Evolutionary conservation across 2,797 vertebrate genomes (phyloP).

Genomic region (Leptatherina wallacei): DNA sequence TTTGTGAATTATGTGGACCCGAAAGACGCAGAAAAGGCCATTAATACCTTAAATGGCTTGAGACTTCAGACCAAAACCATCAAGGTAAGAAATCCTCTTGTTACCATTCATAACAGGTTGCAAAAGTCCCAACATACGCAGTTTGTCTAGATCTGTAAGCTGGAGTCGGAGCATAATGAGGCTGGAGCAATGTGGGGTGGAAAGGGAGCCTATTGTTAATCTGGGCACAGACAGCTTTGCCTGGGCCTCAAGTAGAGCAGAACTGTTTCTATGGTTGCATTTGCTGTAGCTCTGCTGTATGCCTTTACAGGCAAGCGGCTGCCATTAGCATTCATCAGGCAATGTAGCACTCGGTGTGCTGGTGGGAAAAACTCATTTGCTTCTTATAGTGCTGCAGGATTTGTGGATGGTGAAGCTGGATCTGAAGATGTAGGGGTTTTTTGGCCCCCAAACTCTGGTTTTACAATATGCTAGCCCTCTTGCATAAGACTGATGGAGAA

Average conservation of each 20-base stretch:
- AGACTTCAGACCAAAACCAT: slow-evolving; percentile 99
- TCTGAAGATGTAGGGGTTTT: slow-evolving; percentile 42
- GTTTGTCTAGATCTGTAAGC: slow-evolving; percentile 31
- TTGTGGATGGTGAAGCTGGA: slow-evolving; percentile 47
- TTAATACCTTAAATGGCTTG: slow-evolving; percentile 97
- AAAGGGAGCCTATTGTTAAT: slow-evolving; percentile 77
- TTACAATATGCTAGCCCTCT: slow-evolving; percentile 17
- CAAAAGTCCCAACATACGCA: slow-evolving; percentile 25
- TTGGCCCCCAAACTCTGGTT: slow-evolving; percentile 3
- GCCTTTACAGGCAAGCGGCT: slow-evolving; percentile 72
- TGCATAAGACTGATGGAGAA: slow-evolving; percentile 13
- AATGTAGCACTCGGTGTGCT: slow-evolving; percentile 60
- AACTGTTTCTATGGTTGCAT: slow-evolving; percentile 84
- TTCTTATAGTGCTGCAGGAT: slow-evolving; percentile 67
- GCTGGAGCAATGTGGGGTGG: slow-evolving; percentile 57
- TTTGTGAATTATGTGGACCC: slow-evolving; percentile 99
- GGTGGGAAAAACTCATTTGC: slow-evolving; percentile 66
- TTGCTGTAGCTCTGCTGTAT: slow-evolving; percentile 68
- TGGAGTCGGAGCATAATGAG: slow-evolving; percentile 57
- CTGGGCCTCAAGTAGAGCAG: slow-evolving; percentile 75
- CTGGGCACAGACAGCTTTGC: slow-evolving; percentile 70
- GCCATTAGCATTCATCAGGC: slow-evolving; percentile 80
- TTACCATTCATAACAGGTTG: slow-evolving; percentile 14
- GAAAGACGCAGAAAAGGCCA: slow-evolving; percentile 98
- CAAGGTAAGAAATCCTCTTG: slow-evolving; percentile 85